Base-by-base conservation (phyloP, 1,140 invertebrate genomes). In the Tribolium castaneum region DNA sequence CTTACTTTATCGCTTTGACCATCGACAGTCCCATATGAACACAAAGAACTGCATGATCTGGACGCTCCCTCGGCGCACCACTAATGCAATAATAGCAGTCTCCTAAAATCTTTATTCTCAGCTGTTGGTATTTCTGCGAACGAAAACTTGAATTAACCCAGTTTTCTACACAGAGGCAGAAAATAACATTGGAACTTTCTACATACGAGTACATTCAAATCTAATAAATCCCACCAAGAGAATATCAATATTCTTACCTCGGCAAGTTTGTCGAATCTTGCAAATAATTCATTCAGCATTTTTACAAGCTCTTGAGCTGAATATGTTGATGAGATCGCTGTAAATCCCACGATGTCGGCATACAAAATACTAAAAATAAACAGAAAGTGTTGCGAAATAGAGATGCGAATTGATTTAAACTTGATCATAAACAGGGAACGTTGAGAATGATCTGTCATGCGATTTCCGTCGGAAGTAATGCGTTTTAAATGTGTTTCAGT, bases 31-130 rank as follows among this genome's bases (percentile, higher is more conserved):
- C 97, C 97, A 98, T 98, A 87, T 97, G 94, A 1, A 98, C 95
- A 84, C 94, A 96, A 6, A 98, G 91, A 2, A 97, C 93, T n/a
- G 96, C 97, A 87, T 98, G 97, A 86, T 98, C 96, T 0, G 93
- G 90, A 76, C 95, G 88, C 86, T 97, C 95, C 52, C 94, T 91
- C 0, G 96, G 96, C 34, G 96, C 96, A 7, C 95, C 95, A 87
- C 96, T 96, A 83, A 98, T 97, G 86, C 97, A 98, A 88, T 98
- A 98, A 87, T 98, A 98, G 87, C 97, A 98, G 87, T 98, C 97
- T 0, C 97, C 97, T 12, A 98, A 90, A 86, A 98, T 98, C 90
- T 98, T 98, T 78, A 98, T 98, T 49, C 97, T 90, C 77, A 98
- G 87, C 86, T 98, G 97, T 86, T 98, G 93, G 87, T 97, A 98